Percentiles rank a stretch among this genome's conserved stretches.
These are phyloP conservation scores for Neopelma chrysocephalum DNA, from an alignment of 2,797 vertebrate genomes.

Conservation along the genomic window DNA sequence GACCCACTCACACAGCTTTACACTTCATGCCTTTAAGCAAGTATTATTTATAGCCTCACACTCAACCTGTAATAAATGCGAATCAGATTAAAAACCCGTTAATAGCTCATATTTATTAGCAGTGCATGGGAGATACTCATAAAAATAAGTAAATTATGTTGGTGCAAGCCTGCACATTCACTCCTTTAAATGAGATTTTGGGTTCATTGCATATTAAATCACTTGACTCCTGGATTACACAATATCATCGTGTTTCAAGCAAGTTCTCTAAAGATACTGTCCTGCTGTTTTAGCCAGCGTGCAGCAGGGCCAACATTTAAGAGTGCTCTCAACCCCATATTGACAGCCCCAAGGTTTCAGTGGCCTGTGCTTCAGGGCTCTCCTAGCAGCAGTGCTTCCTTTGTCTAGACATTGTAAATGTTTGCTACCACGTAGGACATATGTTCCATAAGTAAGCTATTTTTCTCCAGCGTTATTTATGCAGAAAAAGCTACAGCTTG, in stretches of 20 bases:
- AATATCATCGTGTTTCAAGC: constrained; percentile 9
- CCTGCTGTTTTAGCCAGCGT: not conserved
- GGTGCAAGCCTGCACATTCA: constrained; percentile 30
- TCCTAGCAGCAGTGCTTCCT: not conserved
- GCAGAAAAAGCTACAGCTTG: not conserved
- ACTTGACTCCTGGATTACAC: constrained; percentile 39
- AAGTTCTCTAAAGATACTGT: not conserved
- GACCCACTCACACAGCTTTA: not conserved
- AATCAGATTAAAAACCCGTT: constrained; percentile 67
- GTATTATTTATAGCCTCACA: constrained; percentile 65
- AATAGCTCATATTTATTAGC: constrained; percentile 73
- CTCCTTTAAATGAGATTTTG: constrained; percentile 58
- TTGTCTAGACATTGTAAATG: not conserved
- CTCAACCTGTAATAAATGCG: constrained; percentile 61
- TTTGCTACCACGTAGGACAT: not conserved
- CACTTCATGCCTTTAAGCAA: constrained; percentile 26
- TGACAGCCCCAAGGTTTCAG: not conserved
- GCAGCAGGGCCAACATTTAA: not conserved
- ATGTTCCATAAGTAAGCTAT: not conserved
- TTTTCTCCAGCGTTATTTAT: not conserved
- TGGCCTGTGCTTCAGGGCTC: not conserved
- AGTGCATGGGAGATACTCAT: constrained; percentile 53
- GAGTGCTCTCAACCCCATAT: not conserved
- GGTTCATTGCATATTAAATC: constrained; percentile 61
- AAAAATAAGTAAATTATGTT: constrained; percentile 71